Percentiles rank a stretch among this genome's conserved stretches.
Conservation (phyloP, 2,113 vertebrate genomes). For the Cyprinus carpio region DNA sequence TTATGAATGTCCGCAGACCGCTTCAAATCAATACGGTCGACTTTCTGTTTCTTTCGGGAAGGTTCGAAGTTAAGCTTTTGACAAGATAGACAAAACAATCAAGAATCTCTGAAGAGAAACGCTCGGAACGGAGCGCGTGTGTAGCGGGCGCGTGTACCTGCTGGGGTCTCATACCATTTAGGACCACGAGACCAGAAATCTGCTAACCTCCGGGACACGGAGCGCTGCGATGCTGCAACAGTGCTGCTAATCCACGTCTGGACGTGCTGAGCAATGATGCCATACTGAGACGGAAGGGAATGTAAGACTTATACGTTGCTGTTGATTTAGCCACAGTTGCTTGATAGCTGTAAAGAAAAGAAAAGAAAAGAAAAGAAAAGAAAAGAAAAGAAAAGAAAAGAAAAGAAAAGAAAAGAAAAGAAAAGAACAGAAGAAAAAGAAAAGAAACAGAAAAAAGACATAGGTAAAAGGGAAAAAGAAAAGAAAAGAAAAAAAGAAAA, state of each 20-base stretch:
- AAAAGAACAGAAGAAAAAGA: too few relatives aligned
- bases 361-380: too few relatives aligned
- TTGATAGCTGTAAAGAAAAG: too few relatives aligned
- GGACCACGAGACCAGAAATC: not conserved
- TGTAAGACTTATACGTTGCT: too few relatives aligned
- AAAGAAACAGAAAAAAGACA: too few relatives aligned
- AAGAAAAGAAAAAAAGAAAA: too few relatives aligned
- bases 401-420: too few relatives aligned
- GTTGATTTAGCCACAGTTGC: too few relatives aligned
- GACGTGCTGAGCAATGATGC: not conserved
- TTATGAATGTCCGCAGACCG: not conserved
- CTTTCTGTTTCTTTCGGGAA: not conserved
- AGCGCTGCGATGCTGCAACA: not conserved
- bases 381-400: too few relatives aligned
- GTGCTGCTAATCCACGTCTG: not conserved
- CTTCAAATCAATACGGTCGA: not conserved
- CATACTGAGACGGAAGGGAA: not conserved
- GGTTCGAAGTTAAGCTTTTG: not conserved
- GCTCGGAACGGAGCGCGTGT: not conserved
- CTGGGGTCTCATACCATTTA: conserved; percentile 1
- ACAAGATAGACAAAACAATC: not conserved
- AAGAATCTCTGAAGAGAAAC: not conserved
- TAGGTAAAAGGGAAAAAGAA: too few relatives aligned
- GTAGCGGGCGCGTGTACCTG: not conserved
- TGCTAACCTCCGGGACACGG: not conserved